These are phyloP conservation scores for Calycopis cecrops DNA, from an alignment of 1,140 invertebrate species.

Conservation along the genomic window DNA sequence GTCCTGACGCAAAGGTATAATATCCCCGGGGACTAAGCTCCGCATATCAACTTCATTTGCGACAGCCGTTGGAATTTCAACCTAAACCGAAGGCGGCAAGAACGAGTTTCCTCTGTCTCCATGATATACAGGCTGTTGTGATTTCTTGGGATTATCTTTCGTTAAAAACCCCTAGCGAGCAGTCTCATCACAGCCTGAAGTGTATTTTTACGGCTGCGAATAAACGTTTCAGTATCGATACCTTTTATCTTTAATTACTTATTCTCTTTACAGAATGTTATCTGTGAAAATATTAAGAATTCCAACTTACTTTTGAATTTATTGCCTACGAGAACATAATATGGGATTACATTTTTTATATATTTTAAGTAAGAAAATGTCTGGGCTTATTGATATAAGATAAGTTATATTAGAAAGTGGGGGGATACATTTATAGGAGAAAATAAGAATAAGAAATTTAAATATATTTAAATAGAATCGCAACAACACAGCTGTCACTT, in stretches of 20 bases:
- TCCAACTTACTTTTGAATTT: too few species aligned
- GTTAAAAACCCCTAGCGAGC: conserved; percentile 41
- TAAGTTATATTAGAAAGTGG: too few species aligned
- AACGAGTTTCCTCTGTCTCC: not conserved
- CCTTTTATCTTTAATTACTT: conserved; percentile 22
- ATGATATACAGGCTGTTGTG: conserved; percentile 40
- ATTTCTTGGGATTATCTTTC: conserved; percentile 47
- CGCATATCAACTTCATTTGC: conserved; percentile 26
- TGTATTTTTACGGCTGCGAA: conserved; percentile 32
- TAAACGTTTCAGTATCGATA: conserved; percentile 27
- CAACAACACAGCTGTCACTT: too few species aligned
- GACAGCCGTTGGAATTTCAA: conserved; percentile 11
- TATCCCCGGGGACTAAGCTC: conserved; percentile 38
- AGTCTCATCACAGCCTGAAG: conserved; percentile 35
- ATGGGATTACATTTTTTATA: too few species aligned
- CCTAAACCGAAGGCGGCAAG: conserved; percentile 7
- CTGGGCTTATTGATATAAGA: too few species aligned
- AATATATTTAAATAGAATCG: too few species aligned
- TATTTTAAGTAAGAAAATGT: too few species aligned
- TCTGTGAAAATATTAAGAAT: too few species aligned
- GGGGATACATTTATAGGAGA: too few species aligned
- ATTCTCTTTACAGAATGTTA: conserved; percentile 1
- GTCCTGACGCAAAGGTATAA: conserved; percentile 38
- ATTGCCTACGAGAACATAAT: too few species aligned
- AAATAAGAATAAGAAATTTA: too few species aligned